Base-by-base conservation (phyloP, 1,140 invertebrate genomes). In the Chlorops oryzae region DNA sequence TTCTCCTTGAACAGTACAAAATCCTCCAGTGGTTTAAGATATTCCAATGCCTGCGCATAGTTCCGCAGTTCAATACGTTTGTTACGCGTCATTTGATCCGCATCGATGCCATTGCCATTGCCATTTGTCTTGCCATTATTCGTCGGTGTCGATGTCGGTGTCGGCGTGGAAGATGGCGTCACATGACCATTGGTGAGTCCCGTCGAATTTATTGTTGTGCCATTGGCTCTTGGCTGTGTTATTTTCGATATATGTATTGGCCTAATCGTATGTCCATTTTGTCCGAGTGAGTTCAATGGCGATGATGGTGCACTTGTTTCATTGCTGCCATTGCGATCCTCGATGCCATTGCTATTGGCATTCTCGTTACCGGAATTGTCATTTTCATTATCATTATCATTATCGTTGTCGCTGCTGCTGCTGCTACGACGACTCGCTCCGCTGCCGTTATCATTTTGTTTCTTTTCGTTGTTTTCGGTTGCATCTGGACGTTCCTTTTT, bases 1-100 rank as follows among this genome's bases (percentile, higher is more conserved):
- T 70, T 70, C 25, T 69, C 65, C 39, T 65, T 66, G 27, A 66
- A 62, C 6, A 70, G 58, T n/a, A 61, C 66, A 56, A 70, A 70
- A 15, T 70, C 66, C 40, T 69, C 66, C 7, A 70, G 23, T 0
- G 66, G 66, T 35, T 69, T 70, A 1, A 70, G 50, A 27, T 70
- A 61, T 22, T 70, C 66, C 17, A 70, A 41, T 0, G 66, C 66
- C 15, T 70, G 60, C 3, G 55, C 56, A 34, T 70, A 70, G 20
- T 58, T 65, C 10, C 65, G 62, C 5, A 67, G 44, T 12, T 67
- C 62, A 18, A 57, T 67, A n/a, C n/a, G n/a, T n/a, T n/a, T n/a
- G n/a, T n/a, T n/a, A n/a, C n/a, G n/a, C n/a, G n/a, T 2, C 57
- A 35, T 6, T 47, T 52, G 23, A 32, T 42, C 12, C 34, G 25